Evolutionary conservation across 2,888 invertebrate genomes (phyloP).

Genomic region (Himalopsyche kuldschensis): DNA sequence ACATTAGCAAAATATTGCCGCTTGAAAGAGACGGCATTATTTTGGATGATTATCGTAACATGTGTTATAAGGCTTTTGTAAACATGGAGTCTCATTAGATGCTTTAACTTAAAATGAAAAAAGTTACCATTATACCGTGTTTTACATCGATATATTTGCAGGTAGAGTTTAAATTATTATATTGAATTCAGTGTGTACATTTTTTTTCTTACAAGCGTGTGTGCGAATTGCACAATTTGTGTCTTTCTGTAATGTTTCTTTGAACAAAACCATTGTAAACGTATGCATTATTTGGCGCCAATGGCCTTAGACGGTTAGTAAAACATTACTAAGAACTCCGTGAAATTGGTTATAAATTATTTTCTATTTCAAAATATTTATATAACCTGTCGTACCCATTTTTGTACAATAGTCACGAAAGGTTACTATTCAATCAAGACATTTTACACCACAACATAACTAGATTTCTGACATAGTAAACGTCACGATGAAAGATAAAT

Average conservation of each 20-base stretch:
- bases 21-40: conserved; percentile 3
- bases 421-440: conserved; percentile 17
- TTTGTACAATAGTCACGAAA: conserved; percentile 15
- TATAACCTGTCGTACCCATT: background rate
- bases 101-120: conserved; percentile 28
- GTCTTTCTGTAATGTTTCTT: background rate
- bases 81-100: conserved; percentile 35
- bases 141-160: conserved; percentile 11
- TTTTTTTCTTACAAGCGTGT: background rate
- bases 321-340: background rate
- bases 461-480: conserved; percentile 15
- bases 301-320: conserved; percentile 3
- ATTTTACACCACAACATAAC: conserved; percentile 10
- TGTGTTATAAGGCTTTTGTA: conserved; percentile 27
- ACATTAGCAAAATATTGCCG: background rate
- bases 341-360: background rate
- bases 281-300: conserved; percentile 36
- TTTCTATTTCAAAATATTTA: background rate
- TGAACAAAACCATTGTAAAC: conserved; percentile 28
- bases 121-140: conserved; percentile 14
- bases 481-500: conserved; percentile 20
- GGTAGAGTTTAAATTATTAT: conserved; percentile 1
- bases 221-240: background rate
- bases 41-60: background rate
- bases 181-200: background rate